Conservation (phyloP, 2,888 invertebrate species). For the Yponomeuta malinellus region DNA sequence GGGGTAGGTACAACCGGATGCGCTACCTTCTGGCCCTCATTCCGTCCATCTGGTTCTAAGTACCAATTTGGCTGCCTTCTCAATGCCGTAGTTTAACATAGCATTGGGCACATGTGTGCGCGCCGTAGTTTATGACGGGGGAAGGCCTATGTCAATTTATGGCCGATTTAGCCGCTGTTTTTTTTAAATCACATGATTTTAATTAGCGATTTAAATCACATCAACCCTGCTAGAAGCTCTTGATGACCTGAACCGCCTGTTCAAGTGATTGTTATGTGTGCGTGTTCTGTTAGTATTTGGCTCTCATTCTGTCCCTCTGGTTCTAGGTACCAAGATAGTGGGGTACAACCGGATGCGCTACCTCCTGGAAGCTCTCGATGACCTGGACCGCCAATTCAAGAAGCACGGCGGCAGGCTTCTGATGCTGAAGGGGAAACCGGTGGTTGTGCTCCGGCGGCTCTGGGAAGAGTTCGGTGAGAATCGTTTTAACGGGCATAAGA, state of each 20-base stretch:
- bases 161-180: too few relatives aligned
- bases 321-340: slow-evolving; percentile 76
- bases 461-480: slow-evolving; percentile 73
- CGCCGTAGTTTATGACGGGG: too few relatives aligned
- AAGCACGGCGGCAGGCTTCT: slow-evolving; percentile 74
- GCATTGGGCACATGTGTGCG: too few relatives aligned
- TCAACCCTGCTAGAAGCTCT: slow-evolving; percentile 44
- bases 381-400: slow-evolving; percentile 77
- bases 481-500: neutral
- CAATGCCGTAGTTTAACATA: too few relatives aligned
- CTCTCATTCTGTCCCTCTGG: neutral
- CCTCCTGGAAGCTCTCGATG: slow-evolving; percentile 79
- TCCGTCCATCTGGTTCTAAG: slow-evolving; percentile 47
- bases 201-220: too few relatives aligned
- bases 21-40: too few relatives aligned
- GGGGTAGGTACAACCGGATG: too few relatives aligned
- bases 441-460: slow-evolving; percentile 71
- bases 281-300: slow-evolving; percentile 38
- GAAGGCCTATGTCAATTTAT: too few relatives aligned
- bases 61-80: slow-evolving; percentile 72
- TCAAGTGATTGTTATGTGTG: too few relatives aligned
- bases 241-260: slow-evolving; percentile 71
- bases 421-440: slow-evolving; percentile 78
- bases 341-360: slow-evolving; percentile 83
- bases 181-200: too few relatives aligned